These are phyloP conservation scores for Campoplex nolae DNA, from an alignment of 2,888 invertebrate species.

Conservation along the genomic window DNA sequence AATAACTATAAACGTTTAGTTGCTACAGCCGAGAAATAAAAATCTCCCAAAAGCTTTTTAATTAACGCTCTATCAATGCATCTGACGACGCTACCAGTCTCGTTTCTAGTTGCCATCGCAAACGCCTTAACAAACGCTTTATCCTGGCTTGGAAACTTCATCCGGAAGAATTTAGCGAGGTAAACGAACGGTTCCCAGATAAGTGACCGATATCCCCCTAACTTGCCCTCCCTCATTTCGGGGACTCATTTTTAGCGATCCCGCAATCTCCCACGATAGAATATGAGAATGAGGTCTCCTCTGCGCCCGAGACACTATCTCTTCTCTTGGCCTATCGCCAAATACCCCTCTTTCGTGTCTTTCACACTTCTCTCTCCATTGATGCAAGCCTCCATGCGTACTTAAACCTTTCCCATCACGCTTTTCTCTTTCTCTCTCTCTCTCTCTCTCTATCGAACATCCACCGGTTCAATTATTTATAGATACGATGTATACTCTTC, in stretches of 20 bases:
- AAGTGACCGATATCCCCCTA: neutral
- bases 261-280: slow-evolving; percentile 11
- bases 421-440: neutral
- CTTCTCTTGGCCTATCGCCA: slow-evolving; percentile 44
- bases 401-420: slow-evolving; percentile 46
- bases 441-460: neutral
- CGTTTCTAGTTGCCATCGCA: slow-evolving; percentile 45
- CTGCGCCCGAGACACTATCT: slow-evolving; percentile 10
- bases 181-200: slow-evolving; percentile 44
- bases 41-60: neutral
- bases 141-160: slow-evolving; percentile 32
- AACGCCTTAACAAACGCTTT: slow-evolving; percentile 51
- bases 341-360: slow-evolving; percentile 11
- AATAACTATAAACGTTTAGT: neutral
- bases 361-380: slow-evolving; percentile 50
- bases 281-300: slow-evolving; percentile 4
- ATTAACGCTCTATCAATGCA: slow-evolving; percentile 50
- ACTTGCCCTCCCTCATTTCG: neutral
- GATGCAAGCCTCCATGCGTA: slow-evolving; percentile 58
- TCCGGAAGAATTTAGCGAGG: slow-evolving; percentile 53
- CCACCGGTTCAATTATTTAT: neutral
- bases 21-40: neutral
- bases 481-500: neutral
- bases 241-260: slow-evolving; percentile 14
- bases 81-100: slow-evolving; percentile 51